These are phyloP conservation scores for Regulus satrapa DNA, from an alignment of 2,113 vertebrate genomes.

Conservation along the genomic window DNA sequence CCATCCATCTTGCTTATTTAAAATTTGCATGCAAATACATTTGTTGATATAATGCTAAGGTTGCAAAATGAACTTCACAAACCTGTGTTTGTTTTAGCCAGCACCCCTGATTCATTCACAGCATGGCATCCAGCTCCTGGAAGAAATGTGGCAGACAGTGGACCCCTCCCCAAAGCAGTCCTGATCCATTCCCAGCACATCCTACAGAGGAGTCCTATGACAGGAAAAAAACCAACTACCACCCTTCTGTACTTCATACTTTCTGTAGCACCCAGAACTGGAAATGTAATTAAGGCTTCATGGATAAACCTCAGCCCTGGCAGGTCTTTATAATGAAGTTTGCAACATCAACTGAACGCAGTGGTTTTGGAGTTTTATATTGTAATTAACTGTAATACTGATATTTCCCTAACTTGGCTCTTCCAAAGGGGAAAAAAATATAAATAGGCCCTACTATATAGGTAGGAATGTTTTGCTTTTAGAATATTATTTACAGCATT, in stretches of 20 bases:
- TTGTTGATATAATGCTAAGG: neutral
- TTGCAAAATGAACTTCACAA: neutral
- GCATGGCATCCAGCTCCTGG: neutral
- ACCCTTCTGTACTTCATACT: neutral
- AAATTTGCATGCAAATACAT: neutral
- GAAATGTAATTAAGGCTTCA: neutral
- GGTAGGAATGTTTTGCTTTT: neutral
- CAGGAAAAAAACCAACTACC: neutral
- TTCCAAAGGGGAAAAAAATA: neutral
- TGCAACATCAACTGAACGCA: neutral
- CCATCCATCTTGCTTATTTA: constrained; percentile 9
- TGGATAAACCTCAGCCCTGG: neutral
- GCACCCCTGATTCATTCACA: neutral
- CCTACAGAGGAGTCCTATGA: neutral
- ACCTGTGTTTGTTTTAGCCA: neutral
- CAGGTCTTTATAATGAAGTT: neutral
- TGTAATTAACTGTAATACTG: neutral
- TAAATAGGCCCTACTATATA: neutral
- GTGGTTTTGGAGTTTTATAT: neutral
- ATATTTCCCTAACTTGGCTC: neutral
- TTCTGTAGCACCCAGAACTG: rapidly evolving
- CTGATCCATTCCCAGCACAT: neutral
- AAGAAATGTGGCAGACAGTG: neutral
- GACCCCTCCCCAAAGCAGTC: neutral
- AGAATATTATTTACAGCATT: neutral